Percentiles rank a stretch among this genome's conserved stretches.
Conservation (phyloP, 2,888 invertebrate species). For the Clitarchus hookeri region DNA sequence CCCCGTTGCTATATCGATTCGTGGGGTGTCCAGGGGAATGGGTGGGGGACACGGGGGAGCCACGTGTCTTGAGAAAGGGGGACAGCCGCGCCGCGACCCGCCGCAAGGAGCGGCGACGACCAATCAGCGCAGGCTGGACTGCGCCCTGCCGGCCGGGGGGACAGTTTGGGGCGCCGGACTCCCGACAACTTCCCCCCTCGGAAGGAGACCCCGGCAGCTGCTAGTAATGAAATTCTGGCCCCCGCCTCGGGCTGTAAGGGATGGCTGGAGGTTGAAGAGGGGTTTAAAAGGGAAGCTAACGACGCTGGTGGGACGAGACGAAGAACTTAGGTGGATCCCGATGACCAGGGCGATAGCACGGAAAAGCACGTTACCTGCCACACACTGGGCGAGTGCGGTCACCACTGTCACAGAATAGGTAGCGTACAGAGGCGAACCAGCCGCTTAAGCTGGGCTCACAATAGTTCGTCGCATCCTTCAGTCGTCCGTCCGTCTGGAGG, state of each 20-base stretch:
- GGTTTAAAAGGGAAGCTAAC: neutral
- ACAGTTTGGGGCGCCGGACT: neutral
- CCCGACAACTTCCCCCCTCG: neutral
- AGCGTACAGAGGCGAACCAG: too few species aligned
- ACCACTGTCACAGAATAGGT: too few species aligned
- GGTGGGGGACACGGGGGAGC: neutral
- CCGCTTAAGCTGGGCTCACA: too few species aligned
- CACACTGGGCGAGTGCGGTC: too few species aligned
- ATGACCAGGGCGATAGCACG: too few species aligned
- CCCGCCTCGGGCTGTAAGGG: constrained; percentile 15
- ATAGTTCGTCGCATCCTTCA: too few species aligned
- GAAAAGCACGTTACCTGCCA: neutral
- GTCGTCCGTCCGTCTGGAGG: too few species aligned
- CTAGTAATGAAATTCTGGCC: constrained; percentile 41
- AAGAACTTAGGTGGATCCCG: neutral
- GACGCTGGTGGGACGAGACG: neutral
- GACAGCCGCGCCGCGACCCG: neutral
- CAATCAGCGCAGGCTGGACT: constrained; percentile 19
- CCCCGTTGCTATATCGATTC: neutral
- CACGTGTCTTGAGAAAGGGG: neutral
- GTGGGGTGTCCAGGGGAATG: neutral
- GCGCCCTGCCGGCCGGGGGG: constrained; percentile 18
- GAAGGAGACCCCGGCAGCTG: constrained; percentile 31
- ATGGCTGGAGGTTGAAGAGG: neutral
- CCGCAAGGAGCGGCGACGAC: neutral